These are phyloP conservation scores for Sinohyriopsis cumingii DNA, from an alignment of 2,888 invertebrate genomes.

Conservation along the genomic window DNA sequence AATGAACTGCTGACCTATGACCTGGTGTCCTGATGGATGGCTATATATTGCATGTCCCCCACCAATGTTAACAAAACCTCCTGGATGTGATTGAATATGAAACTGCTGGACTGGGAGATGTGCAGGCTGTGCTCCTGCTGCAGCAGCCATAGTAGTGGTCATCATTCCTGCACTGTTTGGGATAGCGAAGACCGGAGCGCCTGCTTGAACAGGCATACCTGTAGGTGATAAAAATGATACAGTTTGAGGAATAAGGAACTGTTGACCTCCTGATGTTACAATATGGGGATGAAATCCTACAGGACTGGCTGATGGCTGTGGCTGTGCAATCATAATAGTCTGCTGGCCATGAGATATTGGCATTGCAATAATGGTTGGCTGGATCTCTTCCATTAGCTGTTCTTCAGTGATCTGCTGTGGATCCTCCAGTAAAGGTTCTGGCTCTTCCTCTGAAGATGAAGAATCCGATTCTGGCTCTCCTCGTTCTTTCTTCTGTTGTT, in stretches of 20 bases:
- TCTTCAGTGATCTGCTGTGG: slow-evolving; percentile 40
- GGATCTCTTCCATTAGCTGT: slow-evolving; percentile 37
- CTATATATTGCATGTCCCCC: not conserved
- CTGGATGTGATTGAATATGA: slow-evolving; percentile 9
- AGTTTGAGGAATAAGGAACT: slow-evolving; percentile 45
- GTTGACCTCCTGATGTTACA: slow-evolving; percentile 39
- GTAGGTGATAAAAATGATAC: slow-evolving; percentile 34
- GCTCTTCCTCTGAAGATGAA: slow-evolving; percentile 50
- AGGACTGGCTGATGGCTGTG: slow-evolving; percentile 41
- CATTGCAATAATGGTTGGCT: slow-evolving; percentile 32
- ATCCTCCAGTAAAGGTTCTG: slow-evolving; percentile 28
- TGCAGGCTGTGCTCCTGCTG: slow-evolving; percentile 43
- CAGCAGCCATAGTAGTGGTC: slow-evolving; percentile 32
- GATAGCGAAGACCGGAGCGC: slow-evolving; percentile 58
- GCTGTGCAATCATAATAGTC: slow-evolving; percentile 43
- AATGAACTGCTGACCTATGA: slow-evolving; percentile 25
- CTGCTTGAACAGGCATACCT: slow-evolving; percentile 56
- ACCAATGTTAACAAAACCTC: not conserved
- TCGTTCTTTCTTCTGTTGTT: slow-evolving; percentile 74
- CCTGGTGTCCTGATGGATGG: slow-evolving; percentile 12
- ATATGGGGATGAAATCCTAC: slow-evolving; percentile 31
- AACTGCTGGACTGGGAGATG: slow-evolving; percentile 17
- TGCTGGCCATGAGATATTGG: slow-evolving; percentile 33
- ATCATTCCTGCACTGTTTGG: slow-evolving; percentile 41
- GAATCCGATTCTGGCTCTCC: slow-evolving; percentile 57